phyloP scores from a whole-genome alignment of 2,888 invertebrate genomes.

The Chymomyza procnemis region DNA sequence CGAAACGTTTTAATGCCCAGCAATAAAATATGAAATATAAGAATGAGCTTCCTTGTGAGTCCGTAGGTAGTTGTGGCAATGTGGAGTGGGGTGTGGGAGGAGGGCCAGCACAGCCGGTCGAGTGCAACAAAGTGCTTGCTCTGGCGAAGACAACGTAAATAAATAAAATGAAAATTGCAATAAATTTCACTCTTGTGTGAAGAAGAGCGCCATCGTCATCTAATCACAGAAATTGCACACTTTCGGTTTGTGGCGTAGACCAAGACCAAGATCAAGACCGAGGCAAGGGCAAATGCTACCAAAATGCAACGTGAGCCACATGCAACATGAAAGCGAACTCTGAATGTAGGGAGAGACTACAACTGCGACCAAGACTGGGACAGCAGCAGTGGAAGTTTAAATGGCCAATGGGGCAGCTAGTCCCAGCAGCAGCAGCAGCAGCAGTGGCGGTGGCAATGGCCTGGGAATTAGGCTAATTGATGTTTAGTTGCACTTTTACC shows the following conservation, averaged over 20 bases:
- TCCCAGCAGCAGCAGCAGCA: neutral
- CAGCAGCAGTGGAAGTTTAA: slow-evolving; percentile 36
- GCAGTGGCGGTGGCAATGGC: slow-evolving; percentile 54
- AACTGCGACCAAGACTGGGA: slow-evolving; percentile 37
- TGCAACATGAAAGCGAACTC: slow-evolving; percentile 52
- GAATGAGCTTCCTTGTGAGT: slow-evolving; percentile 27
- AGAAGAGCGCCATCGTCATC: slow-evolving; percentile 54
- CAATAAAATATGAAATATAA: slow-evolving; percentile 55
- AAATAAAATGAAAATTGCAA: slow-evolving; percentile 68
- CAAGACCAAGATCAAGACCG: neutral
- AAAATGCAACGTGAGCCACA: slow-evolving; percentile 65
- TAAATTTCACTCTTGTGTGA: slow-evolving; percentile 69
- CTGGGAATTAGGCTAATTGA: slow-evolving; percentile 78
- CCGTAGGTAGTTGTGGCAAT: neutral
- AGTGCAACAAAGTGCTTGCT: neutral
- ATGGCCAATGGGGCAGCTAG: slow-evolving; percentile 24
- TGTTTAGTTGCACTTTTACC: slow-evolving; percentile 78
- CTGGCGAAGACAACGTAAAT: slow-evolving; percentile 35
- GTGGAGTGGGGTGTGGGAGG: neutral
- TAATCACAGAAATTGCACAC: slow-evolving; percentile 55
- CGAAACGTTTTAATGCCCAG: slow-evolving; percentile 45
- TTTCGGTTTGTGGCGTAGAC: slow-evolving; percentile 8
- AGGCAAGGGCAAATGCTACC: slow-evolving; percentile 40
- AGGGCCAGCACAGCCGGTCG: slow-evolving; percentile 23
- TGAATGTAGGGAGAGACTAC: slow-evolving; percentile 17